These are phyloP conservation scores for Venturia canescens DNA, from an alignment of 1,140 invertebrate species.

Conservation along the genomic window DNA sequence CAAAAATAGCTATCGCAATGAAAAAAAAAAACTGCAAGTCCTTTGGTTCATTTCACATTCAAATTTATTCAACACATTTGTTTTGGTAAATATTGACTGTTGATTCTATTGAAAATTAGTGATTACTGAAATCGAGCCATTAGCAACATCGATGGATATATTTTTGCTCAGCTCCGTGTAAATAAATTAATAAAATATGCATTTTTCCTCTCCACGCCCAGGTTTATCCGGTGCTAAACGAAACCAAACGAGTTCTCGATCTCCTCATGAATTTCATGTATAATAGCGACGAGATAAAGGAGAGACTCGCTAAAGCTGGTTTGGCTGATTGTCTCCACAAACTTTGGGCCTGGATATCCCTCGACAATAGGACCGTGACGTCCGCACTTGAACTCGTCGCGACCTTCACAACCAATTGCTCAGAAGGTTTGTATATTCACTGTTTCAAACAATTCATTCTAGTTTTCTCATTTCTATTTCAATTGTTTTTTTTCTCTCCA, in stretches of 20 bases:
- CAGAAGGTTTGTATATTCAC: constrained; percentile 67
- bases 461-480: constrained; percentile 13
- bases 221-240: constrained; percentile 74
- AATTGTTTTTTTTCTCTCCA: constrained; percentile 19
- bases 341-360: constrained; percentile 77
- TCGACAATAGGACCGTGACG: constrained; percentile 70
- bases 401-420: constrained; percentile 77
- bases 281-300: constrained; percentile 69
- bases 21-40: neutral
- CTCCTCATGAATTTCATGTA: constrained; percentile 78
- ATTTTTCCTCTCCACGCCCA: constrained; percentile 48
- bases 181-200: neutral
- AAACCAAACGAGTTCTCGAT: constrained; percentile 73
- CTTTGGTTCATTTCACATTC: neutral
- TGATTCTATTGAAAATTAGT: too few relatives aligned
- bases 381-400: constrained; percentile 76
- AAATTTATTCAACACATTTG: too few relatives aligned
- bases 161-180: neutral
- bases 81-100: too few relatives aligned
- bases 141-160: too few relatives aligned
- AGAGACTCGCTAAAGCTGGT: constrained; percentile 68
- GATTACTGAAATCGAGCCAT: too few relatives aligned
- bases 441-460: constrained; percentile 13
- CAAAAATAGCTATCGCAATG: too few relatives aligned
- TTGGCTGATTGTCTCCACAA: constrained; percentile 78